Percentiles rank a stretch among this genome's conserved stretches.
phyloP scores from a whole-genome alignment of 2,888 invertebrate species.

The Epistrophella euchroma region DNA sequence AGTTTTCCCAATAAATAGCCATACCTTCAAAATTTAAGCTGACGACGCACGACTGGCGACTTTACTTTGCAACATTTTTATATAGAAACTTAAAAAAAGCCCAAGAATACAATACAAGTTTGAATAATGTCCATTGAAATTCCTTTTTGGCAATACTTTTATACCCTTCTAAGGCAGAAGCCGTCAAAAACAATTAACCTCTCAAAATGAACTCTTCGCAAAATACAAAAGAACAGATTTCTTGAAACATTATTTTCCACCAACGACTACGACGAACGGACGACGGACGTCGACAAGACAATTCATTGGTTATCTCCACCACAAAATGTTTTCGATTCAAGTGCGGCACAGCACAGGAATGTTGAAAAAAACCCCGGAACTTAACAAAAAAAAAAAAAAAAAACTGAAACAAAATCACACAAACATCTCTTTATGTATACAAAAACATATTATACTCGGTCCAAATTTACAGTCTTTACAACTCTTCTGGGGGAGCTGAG shows the following conservation, averaged over 20 bases:
- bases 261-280: not conserved
- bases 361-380: conserved; percentile 43
- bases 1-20: not conserved
- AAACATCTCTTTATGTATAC: conserved; percentile 5
- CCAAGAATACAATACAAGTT: not conserved
- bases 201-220: not conserved
- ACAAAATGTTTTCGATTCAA: conserved; percentile 21
- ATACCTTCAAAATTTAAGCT: not conserved
- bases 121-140: conserved; percentile 27
- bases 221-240: conserved; percentile 32
- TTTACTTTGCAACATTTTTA: not conserved
- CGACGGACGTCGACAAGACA: conserved; percentile 16
- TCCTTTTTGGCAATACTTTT: conserved; percentile 18
- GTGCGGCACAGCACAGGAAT: conserved; percentile 42
- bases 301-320: conserved; percentile 39
- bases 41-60: not conserved
- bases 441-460: not conserved
- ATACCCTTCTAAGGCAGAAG: conserved; percentile 39
- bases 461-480: conserved; percentile 21
- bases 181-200: conserved; percentile 46
- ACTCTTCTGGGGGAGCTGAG: conserved; percentile 17
- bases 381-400: conserved; percentile 9
- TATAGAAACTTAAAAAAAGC: not conserved
- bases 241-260: conserved; percentile 27
- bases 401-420: conserved; percentile 1